A percentile compares a stretch with the other conserved stretches of the same genome.
Evolutionary conservation across 2,113 vertebrate genomes (phyloP).

Genomic region (Coptodon rendalli): DNA sequence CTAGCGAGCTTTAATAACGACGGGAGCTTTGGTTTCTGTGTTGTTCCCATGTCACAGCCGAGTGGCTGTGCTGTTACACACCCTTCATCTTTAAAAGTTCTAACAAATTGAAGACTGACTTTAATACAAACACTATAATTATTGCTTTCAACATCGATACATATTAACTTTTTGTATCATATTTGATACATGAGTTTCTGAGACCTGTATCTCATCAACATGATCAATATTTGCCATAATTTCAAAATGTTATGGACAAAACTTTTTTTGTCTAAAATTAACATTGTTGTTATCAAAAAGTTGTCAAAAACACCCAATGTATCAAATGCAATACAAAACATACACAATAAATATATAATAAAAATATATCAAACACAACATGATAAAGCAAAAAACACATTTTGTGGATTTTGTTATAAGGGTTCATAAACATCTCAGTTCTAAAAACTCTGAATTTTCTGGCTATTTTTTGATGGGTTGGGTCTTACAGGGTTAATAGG

Average conservation of each 20-base stretch:
- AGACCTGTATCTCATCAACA: neutral
- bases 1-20: neutral
- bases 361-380: neutral
- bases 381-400: fast-evolving
- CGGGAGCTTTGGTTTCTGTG: neutral
- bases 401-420: neutral
- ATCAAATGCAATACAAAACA: neutral
- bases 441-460: fast-evolving
- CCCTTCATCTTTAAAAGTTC: neutral
- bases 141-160: neutral
- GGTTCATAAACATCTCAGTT: neutral
- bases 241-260: neutral
- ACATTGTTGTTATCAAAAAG: neutral
- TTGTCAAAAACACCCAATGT: neutral
- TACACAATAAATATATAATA: neutral
- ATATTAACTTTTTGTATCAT: neutral
- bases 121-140: neutral
- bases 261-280: neutral
- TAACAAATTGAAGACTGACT: neutral
- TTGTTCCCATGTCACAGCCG: neutral
- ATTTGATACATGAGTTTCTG: neutral
- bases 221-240: neutral
- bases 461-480: neutral
- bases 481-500: neutral
- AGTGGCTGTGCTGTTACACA: neutral